Conservation (phyloP, 2,888 invertebrate genomes). For the Pomacea canaliculata region DNA sequence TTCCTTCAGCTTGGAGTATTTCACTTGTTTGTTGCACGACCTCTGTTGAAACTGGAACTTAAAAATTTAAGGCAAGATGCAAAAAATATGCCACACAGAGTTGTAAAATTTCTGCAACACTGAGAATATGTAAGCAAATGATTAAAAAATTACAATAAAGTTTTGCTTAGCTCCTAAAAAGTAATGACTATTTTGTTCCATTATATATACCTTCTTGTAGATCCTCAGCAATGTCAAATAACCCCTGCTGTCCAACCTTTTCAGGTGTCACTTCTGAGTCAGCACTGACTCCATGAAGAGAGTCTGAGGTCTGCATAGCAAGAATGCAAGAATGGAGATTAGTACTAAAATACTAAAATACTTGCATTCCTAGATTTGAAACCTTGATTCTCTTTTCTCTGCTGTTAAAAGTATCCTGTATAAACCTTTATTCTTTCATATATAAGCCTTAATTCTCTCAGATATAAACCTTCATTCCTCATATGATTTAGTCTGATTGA, state of each 20-base stretch:
- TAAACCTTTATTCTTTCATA: too few species aligned
- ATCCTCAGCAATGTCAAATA: constrained; percentile 25
- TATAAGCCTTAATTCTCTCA: too few species aligned
- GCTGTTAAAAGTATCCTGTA: too few species aligned
- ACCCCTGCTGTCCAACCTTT: constrained; percentile 39
- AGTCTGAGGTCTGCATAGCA: constrained; percentile 51
- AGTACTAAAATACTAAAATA: too few species aligned
- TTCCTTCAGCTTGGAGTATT: constrained; percentile 5
- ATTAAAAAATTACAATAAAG: neutral
- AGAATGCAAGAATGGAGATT: neutral
- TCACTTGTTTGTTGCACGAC: neutral
- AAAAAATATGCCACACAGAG: neutral
- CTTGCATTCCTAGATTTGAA: too few species aligned
- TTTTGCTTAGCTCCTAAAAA: too few species aligned
- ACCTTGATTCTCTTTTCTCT: too few species aligned
- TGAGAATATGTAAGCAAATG: neutral
- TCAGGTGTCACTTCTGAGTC: constrained; percentile 43
- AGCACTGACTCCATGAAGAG: constrained; percentile 48
- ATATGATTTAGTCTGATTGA: too few species aligned
- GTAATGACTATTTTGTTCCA: too few species aligned
- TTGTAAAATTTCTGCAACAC: neutral
- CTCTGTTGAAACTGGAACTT: constrained; percentile 25
- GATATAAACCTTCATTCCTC: too few species aligned
- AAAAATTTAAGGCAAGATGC: constrained; percentile 19
- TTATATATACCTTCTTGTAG: constrained; percentile 26